These are phyloP conservation scores for Calameuta idolon DNA, from an alignment of 2,888 invertebrate genomes.

Conservation along the genomic window DNA sequence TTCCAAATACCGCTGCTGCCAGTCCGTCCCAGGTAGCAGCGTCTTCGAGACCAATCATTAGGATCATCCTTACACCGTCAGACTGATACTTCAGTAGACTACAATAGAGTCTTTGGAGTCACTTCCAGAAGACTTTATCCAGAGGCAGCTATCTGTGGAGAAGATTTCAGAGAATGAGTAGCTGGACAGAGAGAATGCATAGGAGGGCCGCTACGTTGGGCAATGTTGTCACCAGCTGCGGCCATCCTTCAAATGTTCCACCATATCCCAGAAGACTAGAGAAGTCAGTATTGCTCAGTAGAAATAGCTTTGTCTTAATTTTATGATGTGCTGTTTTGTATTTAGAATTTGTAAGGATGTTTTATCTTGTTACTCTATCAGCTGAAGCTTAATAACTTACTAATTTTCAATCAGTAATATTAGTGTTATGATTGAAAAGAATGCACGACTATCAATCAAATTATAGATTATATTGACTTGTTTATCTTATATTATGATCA, in stretches of 20 bases:
- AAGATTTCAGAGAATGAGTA: constrained; percentile 75
- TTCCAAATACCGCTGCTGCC: neutral
- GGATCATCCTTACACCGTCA: neutral
- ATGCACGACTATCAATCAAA: neutral
- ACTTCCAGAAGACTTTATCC: neutral
- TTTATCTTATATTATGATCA: neutral
- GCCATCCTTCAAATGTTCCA: constrained; percentile 80
- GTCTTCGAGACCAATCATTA: neutral
- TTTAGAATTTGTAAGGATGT: neutral
- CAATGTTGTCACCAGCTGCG: constrained; percentile 92
- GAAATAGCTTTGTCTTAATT: neutral
- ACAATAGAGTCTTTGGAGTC: neutral
- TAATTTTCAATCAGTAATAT: neutral
- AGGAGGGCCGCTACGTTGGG: constrained; percentile 90
- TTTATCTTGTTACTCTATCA: neutral
- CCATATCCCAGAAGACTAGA: constrained; percentile 87
- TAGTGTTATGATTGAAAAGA: neutral
- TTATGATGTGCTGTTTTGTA: neutral
- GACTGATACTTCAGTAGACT: neutral
- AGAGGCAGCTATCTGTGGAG: neutral
- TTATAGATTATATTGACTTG: neutral
- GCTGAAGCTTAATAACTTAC: neutral
- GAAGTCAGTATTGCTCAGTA: constrained; percentile 67
- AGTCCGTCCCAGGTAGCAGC: constrained; percentile 2
- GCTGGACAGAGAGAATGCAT: constrained; percentile 93